Conservation (phyloP, 2,888 invertebrate species). For the Dryococelus australis region DNA sequence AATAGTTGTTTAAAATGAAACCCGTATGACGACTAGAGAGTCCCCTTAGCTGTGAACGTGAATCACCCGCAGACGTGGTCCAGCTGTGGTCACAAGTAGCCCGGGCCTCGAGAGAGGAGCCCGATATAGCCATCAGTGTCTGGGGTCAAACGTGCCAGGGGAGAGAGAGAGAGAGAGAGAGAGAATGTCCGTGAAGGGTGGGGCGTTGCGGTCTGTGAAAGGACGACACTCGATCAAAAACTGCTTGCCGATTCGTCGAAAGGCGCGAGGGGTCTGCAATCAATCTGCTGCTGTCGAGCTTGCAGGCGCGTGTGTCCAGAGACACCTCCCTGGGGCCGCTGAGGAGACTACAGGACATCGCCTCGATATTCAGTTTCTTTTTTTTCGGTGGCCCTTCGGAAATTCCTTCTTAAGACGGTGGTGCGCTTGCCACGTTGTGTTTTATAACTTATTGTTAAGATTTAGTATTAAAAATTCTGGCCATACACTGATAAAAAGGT, state of each 20-base stretch:
- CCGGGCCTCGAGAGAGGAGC: too few species aligned
- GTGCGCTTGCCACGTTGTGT: too few species aligned
- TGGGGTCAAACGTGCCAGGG: background rate
- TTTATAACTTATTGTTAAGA: too few species aligned
- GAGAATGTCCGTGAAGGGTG: background rate
- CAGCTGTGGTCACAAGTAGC: too few species aligned
- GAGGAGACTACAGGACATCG: background rate
- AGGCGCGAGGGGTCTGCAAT: background rate
- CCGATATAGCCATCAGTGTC: background rate
- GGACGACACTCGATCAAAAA: slow-evolving; percentile 10
- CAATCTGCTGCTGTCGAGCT: slow-evolving; percentile 16
- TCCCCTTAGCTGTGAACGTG: too few species aligned
- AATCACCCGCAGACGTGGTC: too few species aligned
- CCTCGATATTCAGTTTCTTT: background rate
- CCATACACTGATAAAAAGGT: too few species aligned
- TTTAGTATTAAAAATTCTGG: too few species aligned
- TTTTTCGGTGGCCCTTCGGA: background rate
- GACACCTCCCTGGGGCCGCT: background rate
- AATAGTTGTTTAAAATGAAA: too few species aligned
- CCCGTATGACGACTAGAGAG: too few species aligned
- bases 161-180: background rate
- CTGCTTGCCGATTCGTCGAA: slow-evolving; percentile 2
- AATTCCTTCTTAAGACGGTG: too few species aligned
- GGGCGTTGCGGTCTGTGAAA: background rate
- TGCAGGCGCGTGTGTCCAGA: background rate